Evolutionary conservation across 2,113 vertebrate species (phyloP).

Genomic region (Neolamprologus ventralis): DNA sequence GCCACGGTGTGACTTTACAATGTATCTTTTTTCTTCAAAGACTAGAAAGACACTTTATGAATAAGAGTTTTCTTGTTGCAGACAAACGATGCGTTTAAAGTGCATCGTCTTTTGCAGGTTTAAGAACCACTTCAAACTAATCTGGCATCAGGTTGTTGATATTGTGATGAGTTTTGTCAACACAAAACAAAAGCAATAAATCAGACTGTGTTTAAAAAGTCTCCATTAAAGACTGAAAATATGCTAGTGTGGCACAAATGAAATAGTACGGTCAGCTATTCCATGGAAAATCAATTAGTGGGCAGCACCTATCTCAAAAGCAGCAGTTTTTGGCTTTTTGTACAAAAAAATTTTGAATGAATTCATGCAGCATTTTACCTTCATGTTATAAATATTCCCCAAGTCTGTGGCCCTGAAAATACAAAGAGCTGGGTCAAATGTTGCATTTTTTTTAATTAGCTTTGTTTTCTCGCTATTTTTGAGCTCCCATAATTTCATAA

Average conservation of each 20-base stretch:
- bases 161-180: background rate
- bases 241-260: background rate
- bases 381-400: background rate
- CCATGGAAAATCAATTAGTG: background rate
- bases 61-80: background rate
- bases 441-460: background rate
- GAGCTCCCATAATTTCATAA: background rate
- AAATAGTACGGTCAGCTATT: background rate
- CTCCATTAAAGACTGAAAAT: background rate
- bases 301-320: background rate
- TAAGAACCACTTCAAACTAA: background rate
- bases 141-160: background rate
- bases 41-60: background rate
- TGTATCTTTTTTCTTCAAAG: background rate
- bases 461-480: background rate
- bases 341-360: background rate
- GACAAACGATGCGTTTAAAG: fast-evolving
- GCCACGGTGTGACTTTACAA: background rate
- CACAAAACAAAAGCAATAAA: background rate
- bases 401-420: background rate
- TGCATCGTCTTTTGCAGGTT: background rate
- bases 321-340: background rate
- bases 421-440: background rate
- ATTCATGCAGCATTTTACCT: background rate
- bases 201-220: background rate